Evolutionary conservation across 2,888 invertebrate species (phyloP).

Genomic region (Apoda limacodes): DNA sequence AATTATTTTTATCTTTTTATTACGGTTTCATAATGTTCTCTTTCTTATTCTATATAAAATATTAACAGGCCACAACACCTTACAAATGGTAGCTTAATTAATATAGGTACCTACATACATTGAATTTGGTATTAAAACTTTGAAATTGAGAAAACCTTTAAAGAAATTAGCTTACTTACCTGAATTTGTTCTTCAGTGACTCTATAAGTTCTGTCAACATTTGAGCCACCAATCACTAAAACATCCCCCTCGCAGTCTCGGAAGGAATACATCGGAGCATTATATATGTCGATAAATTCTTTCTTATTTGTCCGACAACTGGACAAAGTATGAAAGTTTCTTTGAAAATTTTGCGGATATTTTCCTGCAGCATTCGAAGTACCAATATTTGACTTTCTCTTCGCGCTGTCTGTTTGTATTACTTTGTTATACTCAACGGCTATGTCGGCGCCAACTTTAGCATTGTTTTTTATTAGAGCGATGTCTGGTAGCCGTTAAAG

Average conservation of each 20-base stretch:
- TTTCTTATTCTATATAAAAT: no score
- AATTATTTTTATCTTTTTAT: no score
- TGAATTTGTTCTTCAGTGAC: slow-evolving; percentile 72
- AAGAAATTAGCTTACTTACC: no score
- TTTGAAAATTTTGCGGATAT: slow-evolving; percentile 22
- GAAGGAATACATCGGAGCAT: slow-evolving; percentile 21
- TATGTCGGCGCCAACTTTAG: slow-evolving; percentile 83
- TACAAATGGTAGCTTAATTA: no score
- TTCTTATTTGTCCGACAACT: slow-evolving; percentile 19
- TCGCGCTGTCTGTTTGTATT: slow-evolving; percentile 34
- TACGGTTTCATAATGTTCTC: no score
- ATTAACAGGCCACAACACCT: no score
- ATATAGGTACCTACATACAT: no score
- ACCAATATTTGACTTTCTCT: slow-evolving; percentile 35
- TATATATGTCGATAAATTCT: slow-evolving; percentile 20
- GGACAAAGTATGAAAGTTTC: slow-evolving; percentile 44
- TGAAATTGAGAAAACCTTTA: no score
- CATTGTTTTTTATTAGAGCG: slow-evolving; percentile 94
- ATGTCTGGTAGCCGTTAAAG: slow-evolving; percentile 75
- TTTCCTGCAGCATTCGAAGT: slow-evolving; percentile 23
- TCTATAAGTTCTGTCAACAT: slow-evolving; percentile 78
- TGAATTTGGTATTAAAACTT: no score
- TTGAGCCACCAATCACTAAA: slow-evolving; percentile 83
- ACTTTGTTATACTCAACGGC: slow-evolving; percentile 73
- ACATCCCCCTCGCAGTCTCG: slow-evolving; percentile 36